Percentiles rank a stretch among this genome's conserved stretches.
phyloP scores from a whole-genome alignment of 2,888 invertebrate genomes.

The Tryphoninae sp. region DNA sequence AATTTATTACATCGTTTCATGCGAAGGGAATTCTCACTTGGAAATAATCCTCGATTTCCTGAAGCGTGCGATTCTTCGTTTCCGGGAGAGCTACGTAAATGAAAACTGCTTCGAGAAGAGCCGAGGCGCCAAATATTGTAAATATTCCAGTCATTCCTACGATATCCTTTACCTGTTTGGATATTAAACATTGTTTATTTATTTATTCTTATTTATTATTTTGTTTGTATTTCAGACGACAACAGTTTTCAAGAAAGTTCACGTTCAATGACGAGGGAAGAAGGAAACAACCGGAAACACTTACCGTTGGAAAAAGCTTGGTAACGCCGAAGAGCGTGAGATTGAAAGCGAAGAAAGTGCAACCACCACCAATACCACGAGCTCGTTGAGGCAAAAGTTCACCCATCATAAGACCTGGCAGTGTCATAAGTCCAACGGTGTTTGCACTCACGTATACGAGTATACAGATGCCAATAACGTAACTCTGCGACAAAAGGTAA shows the following conservation, averaged over 20 bases:
- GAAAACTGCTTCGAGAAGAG: conserved; percentile 85
- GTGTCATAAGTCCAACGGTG: conserved; percentile 88
- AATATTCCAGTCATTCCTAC: conserved; percentile 88
- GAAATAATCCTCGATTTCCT: conserved; percentile 91
- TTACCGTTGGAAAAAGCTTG: conserved; percentile 87
- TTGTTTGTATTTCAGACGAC: neutral
- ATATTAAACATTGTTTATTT: neutral
- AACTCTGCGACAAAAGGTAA: conserved; percentile 68
- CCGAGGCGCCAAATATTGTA: conserved; percentile 86
- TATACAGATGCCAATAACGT: conserved; percentile 82
- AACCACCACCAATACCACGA: conserved; percentile 88
- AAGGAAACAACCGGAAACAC: conserved; percentile 22
- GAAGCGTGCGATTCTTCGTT: conserved; percentile 87
- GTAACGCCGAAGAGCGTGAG: conserved; percentile 86
- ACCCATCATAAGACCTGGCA: conserved; percentile 89
- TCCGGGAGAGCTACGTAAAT: conserved; percentile 88
- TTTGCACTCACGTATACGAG: conserved; percentile 89
- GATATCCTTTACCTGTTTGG: conserved; percentile 68
- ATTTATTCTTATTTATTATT: neutral
- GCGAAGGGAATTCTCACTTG: conserved; percentile 82
- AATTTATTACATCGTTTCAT: neutral
- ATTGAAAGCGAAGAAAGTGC: conserved; percentile 88
- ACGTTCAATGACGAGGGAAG: neutral
- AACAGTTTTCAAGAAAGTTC: neutral
- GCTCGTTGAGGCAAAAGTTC: conserved; percentile 89